A percentile compares a stretch with the other conserved stretches of the same genome.
Conservation (phyloP, 1,140 invertebrate genomes). For the Littorina saxatilis region DNA sequence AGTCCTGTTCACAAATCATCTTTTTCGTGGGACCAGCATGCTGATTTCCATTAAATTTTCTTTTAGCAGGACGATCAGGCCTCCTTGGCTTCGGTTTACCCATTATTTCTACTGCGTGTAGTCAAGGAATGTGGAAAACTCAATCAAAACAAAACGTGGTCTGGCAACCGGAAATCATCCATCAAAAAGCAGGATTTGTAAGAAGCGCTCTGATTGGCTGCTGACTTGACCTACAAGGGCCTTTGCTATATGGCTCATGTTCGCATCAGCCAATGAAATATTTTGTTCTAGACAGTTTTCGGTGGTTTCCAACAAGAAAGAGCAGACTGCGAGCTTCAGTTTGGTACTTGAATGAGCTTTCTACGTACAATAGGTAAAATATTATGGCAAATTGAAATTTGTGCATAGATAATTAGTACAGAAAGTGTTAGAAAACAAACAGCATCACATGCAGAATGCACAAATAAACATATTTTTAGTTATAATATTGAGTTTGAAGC, state of each 20-base stretch:
- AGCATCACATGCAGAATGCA: neutral
- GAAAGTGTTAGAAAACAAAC: neutral
- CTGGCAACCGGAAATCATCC: neutral
- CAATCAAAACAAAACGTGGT: neutral
- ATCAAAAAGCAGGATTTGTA: neutral
- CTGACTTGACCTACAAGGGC: too few species aligned
- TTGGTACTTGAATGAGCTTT: neutral
- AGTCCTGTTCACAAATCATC: too few species aligned
- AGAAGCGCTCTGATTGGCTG: constrained; percentile 3
- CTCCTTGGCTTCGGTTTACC: neutral
- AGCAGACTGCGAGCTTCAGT: neutral
- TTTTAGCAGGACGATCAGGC: too few species aligned
- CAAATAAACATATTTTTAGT: neutral
- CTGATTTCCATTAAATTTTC: neutral
- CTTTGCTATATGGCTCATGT: neutral
- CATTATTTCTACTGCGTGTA: neutral
- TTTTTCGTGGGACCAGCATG: neutral
- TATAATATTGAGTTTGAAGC: neutral
- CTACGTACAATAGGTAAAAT: neutral
- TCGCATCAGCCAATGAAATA: neutral
- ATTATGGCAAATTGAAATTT: neutral
- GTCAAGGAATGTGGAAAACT: neutral
- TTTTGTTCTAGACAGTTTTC: neutral
- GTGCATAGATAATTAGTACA: neutral
- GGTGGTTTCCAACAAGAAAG: neutral